These are phyloP conservation scores for Tilapia sparmanii DNA, from an alignment of 2,113 vertebrate genomes.

Conservation along the genomic window DNA sequence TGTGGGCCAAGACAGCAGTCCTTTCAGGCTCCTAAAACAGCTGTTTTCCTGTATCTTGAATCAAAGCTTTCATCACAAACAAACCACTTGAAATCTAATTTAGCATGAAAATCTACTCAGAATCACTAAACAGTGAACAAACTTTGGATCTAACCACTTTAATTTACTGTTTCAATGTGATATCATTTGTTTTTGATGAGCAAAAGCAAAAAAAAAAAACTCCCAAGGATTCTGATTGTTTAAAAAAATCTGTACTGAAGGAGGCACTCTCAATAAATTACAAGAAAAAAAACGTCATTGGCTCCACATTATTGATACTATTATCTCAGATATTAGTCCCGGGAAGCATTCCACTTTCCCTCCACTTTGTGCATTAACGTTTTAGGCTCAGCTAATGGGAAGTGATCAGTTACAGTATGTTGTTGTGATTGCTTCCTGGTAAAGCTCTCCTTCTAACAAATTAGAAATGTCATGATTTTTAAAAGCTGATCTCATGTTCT, in stretches of 20 bases:
- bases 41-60: not conserved
- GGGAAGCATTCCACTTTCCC: conserved; percentile 5
- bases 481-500: conserved; percentile 7
- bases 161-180: not conserved
- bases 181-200: not conserved
- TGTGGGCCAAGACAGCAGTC: not conserved
- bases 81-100: not conserved
- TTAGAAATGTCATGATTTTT: conserved; percentile 17
- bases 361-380: conserved; percentile 25
- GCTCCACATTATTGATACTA: not conserved
- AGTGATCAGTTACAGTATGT: conserved; percentile 10
- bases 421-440: conserved; percentile 32
- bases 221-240: not conserved
- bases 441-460: not conserved
- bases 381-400: conserved; percentile 29
- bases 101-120: not conserved
- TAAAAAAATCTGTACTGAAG: not conserved
- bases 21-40: not conserved
- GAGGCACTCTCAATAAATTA: not conserved
- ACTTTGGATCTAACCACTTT: not conserved
- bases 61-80: not conserved
- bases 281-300: not conserved
- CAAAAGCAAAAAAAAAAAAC: not conserved
- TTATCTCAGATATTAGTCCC: not conserved
- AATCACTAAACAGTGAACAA: not conserved